Evolutionary conservation across 2,888 invertebrate species (phyloP), one percentile per base, ranked within the genome.

Genomic region (Caenorhabditis macrosperma): DNA sequence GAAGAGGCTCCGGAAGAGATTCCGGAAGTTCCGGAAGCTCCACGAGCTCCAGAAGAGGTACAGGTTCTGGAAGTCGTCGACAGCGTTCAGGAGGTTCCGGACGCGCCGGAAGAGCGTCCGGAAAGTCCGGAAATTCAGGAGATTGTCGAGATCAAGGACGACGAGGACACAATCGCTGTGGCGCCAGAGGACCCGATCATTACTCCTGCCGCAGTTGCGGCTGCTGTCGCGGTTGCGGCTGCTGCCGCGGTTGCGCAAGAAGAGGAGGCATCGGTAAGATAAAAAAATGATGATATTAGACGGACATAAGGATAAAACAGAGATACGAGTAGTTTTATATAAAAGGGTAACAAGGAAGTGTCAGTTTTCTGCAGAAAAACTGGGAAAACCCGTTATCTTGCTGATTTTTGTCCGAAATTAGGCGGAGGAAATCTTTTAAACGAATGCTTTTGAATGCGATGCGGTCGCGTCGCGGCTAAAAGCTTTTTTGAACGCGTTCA

Each of bases 41-140:
- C 57, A 17, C 22, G 38, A n/a, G n/a, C n/a, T n/a, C n/a, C n/a
- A n/a, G n/a, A n/a, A 20, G 24, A 55, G 55, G 30, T 26, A 57
- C 22, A 30, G 20, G 46, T 15, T n/a, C 33, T 28, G 12, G 24
- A 35, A 20, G 4, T 2, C 22, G 35, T 28, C 7, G 1, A 30
- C 4, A 17, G n/a, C n/a, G n/a, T n/a, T n/a, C 7, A 9, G 60
- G 44, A 44, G 59, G n/a, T n/a, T n/a, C n/a, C n/a, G n/a, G n/a
- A 38, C 33, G n/a, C 41, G 17, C 10, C 30, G n/a, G 48, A 26
- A 1, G 60, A 38, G 9, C 38, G 38, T 38, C 38, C 6, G 38
- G 38, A 38, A 10, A 38, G 7, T 12, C 38, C 38, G 38, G 46
- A 46, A 4, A 10, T 20, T 17, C 46, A 20, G 20, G 46, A 46